Conservation (phyloP, 2,113 vertebrate species). For the Clupea harengus region DNA sequence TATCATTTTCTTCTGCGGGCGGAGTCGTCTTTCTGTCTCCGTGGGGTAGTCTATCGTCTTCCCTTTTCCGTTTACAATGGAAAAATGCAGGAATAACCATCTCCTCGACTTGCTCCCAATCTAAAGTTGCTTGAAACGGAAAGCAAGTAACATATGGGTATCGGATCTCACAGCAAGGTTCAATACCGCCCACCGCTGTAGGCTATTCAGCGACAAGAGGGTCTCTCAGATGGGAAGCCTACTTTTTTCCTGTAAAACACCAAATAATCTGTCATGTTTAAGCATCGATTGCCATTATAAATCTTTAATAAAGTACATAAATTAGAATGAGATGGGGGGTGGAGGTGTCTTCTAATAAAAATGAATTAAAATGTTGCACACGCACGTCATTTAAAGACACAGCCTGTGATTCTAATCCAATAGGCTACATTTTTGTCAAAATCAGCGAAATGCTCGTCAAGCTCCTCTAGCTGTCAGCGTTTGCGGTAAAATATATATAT, state of each 20-base stretch:
- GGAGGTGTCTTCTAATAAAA: neutral
- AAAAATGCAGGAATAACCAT: constrained; percentile 6
- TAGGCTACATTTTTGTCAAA: too few species aligned
- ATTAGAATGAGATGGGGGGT: neutral
- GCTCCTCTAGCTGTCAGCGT: too few species aligned
- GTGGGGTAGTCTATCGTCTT: neutral
- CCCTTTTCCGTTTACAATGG: neutral
- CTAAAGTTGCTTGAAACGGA: neutral
- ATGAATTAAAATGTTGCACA: neutral
- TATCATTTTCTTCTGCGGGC: neutral
- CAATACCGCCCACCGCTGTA: constrained; percentile 24
- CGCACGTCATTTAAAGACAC: neutral
- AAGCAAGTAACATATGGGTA: constrained; percentile 18
- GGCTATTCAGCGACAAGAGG: neutral
- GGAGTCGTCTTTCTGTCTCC: neutral
- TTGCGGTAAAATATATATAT: too few species aligned
- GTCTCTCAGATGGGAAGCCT: neutral
- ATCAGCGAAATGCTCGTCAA: too few species aligned
- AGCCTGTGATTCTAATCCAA: too few species aligned
- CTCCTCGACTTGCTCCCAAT: neutral
- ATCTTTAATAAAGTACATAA: neutral
- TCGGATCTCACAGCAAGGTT: constrained; percentile 7
- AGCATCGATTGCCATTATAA: neutral
- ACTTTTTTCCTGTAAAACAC: neutral
- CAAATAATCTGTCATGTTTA: neutral